A percentile compares a stretch with the other conserved stretches of the same genome.
Evolutionary conservation across 2,888 invertebrate genomes (phyloP).

Genomic region (Philereme transversata): DNA sequence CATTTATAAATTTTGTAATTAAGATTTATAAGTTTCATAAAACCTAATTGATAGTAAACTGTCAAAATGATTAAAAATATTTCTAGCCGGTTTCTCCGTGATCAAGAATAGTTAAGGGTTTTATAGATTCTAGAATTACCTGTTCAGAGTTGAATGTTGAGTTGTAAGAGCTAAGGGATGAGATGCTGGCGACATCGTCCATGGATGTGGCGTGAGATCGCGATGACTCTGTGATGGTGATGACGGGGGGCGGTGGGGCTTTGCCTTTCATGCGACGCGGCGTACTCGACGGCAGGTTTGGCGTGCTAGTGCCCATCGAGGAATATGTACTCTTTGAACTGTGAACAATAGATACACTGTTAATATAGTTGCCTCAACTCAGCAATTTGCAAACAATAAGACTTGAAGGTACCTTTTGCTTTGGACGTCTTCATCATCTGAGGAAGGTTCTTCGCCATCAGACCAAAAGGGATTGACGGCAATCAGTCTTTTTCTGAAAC

Average conservation of each 20-base stretch:
- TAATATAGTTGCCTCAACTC: not conserved
- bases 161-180: constrained; percentile 73
- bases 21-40: no score
- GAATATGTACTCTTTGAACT: constrained; percentile 66
- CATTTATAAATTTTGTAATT: no score
- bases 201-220: constrained; percentile 60
- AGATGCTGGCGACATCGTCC: constrained; percentile 76
- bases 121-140: constrained; percentile 4
- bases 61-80: no score
- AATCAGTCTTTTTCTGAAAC: constrained; percentile 72
- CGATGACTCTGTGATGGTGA: constrained; percentile 45
- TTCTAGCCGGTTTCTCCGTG: no score
- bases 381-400: not conserved
- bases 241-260: constrained; percentile 86
- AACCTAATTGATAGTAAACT: no score
- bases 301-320: constrained; percentile 69
- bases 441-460: constrained; percentile 86
- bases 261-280: constrained; percentile 86
- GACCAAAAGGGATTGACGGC: constrained; percentile 90
- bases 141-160: constrained; percentile 44
- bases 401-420: constrained; percentile 52
- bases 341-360: constrained; percentile 5
- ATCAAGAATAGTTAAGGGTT: no score
- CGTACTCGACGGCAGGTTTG: constrained; percentile 70
- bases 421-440: constrained; percentile 76